Conservation (phyloP, 2,888 invertebrate species). For the Liopterus haemorrhoidalis region DNA sequence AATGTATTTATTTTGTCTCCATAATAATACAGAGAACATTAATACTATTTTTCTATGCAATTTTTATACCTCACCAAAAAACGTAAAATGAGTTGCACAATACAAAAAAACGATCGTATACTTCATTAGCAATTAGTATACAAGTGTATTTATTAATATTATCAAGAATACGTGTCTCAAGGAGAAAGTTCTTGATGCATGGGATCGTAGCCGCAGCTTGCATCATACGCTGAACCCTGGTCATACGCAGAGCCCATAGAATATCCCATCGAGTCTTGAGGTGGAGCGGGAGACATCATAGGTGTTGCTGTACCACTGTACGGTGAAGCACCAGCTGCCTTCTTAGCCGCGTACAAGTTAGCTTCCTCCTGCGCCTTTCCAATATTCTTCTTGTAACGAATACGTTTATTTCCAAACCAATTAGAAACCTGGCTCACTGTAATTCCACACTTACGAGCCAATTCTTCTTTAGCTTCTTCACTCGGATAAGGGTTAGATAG, state of each 20-base stretch:
- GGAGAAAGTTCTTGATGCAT: slow-evolving; percentile 84
- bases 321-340: slow-evolving; percentile 77
- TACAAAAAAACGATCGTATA: slow-evolving; percentile 23
- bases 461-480: slow-evolving; percentile 99
- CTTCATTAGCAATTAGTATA: slow-evolving; percentile 20
- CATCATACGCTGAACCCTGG: slow-evolving; percentile 81
- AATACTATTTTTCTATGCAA: too few relatives aligned
- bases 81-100: slow-evolving; percentile 22
- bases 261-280: slow-evolving; percentile 90
- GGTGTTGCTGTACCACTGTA: slow-evolving; percentile 88
- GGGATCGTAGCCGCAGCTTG: slow-evolving; percentile 86
- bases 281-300: slow-evolving; percentile 91
- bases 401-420: slow-evolving; percentile 99
- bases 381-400: slow-evolving; percentile 99
- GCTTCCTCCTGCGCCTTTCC: slow-evolving; percentile 99
- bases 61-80: slow-evolving; percentile 21
- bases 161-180: slow-evolving; percentile 30
- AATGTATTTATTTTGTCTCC: too few relatives aligned
- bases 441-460: slow-evolving; percentile 98
- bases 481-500: slow-evolving; percentile 99
- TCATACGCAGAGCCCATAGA: slow-evolving; percentile 90
- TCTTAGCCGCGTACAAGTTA: slow-evolving; percentile 97
- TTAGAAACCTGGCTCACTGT: slow-evolving; percentile 94
- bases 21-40: too few relatives aligned
- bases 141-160: slow-evolving; percentile 20